Percentiles rank a stretch among this genome's conserved stretches.
phyloP scores from a whole-genome alignment of 2,888 invertebrate genomes.

The Gari tellinella region DNA sequence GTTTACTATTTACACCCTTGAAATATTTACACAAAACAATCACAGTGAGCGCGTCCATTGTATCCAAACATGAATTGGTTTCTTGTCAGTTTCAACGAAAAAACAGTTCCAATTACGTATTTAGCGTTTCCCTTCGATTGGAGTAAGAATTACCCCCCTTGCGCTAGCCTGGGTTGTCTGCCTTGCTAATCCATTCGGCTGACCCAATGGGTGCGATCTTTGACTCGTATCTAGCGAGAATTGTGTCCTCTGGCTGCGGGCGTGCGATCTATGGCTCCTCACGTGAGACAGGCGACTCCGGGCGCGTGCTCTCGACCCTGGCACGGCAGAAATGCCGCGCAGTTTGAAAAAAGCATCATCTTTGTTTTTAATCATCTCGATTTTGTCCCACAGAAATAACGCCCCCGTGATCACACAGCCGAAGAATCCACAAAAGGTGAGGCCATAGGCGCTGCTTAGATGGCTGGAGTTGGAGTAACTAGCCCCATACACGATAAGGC shows the following conservation, averaged over 20 bases:
- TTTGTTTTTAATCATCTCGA: conserved; percentile 24
- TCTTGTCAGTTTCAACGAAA: no score
- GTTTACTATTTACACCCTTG: no score
- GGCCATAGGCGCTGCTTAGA: conserved; percentile 56
- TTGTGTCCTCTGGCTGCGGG: conserved; percentile 26
- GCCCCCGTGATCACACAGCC: conserved; percentile 40
- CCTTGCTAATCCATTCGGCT: no score
- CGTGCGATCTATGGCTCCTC: conserved; percentile 34
- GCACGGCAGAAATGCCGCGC: conserved; percentile 38
- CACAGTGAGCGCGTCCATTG: no score
- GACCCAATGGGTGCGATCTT: no score
- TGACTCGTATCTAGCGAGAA: no score
- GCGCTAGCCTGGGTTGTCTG: no score
- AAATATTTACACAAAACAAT: no score
- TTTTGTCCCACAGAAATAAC: conserved; percentile 58
- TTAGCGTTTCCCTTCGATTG: no score
- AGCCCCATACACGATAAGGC: conserved; percentile 48
- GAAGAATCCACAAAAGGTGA: conserved; percentile 45
- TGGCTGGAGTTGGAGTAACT: conserved; percentile 47
- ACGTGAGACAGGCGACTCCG: conserved; percentile 40
- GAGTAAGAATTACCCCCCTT: no score
- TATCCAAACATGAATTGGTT: no score
- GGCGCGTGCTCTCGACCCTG: conserved; percentile 28
- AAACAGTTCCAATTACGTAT: no score
- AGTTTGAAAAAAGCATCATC: conserved; percentile 23